Conservation (phyloP, 2,797 vertebrate species). For the Petrocephalus sullivani region DNA sequence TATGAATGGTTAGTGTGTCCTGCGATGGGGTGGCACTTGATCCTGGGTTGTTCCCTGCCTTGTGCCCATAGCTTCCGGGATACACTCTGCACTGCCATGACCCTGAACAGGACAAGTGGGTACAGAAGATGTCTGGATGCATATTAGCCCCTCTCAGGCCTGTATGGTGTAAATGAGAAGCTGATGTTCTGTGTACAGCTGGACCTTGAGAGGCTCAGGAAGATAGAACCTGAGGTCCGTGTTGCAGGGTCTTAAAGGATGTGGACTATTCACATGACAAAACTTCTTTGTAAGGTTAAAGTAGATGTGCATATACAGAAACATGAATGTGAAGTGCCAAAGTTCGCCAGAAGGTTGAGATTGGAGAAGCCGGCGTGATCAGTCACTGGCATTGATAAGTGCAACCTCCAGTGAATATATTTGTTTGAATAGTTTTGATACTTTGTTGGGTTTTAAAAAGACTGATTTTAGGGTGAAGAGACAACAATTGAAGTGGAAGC, state of each 20-base stretch:
- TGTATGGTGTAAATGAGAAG: neutral
- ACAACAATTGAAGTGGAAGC: neutral
- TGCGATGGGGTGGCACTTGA: neutral
- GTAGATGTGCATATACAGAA: constrained; percentile 23
- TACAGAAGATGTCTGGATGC: neutral
- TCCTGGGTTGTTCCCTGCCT: neutral
- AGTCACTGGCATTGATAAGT: neutral
- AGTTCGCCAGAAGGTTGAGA: constrained; percentile 21
- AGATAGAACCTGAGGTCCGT: neutral
- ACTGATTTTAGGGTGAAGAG: neutral
- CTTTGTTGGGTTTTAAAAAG: neutral
- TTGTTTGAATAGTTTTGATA: neutral
- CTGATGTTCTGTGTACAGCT: neutral
- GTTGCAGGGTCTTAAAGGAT: constrained; percentile 7
- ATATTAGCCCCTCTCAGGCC: neutral
- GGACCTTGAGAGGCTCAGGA: neutral
- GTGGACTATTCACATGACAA: constrained; percentile 15
- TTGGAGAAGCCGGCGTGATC: neutral
- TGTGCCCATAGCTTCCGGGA: neutral
- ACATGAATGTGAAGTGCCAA: constrained; percentile 28
- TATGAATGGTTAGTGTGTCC: neutral
- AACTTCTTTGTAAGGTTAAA: constrained; percentile 15
- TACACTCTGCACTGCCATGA: neutral
- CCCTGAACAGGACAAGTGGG: neutral
- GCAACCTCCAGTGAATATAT: neutral